Conservation (phyloP, 2,888 invertebrate species). For the Apamea monoglypha region DNA sequence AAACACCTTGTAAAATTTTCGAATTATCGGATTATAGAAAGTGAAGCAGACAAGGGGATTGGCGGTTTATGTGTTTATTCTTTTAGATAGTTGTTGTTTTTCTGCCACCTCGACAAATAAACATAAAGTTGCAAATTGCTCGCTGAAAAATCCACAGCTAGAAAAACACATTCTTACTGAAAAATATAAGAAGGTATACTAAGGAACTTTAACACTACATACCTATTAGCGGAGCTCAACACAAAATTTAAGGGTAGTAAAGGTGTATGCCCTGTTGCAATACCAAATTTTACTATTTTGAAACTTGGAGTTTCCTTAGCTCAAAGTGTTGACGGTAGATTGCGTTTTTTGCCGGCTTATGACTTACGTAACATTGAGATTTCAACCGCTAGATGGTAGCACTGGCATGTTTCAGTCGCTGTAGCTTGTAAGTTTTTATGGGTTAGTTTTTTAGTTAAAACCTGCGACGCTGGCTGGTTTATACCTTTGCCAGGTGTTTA, state of each 20-base stretch:
- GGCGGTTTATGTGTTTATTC: background rate
- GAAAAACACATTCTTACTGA: no score
- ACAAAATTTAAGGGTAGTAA: background rate
- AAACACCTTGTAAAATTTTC: background rate
- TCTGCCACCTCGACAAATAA: background rate
- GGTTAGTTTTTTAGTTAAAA: background rate
- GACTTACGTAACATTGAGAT: background rate
- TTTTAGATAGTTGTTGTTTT: background rate
- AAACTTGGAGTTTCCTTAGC: background rate
- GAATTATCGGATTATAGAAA: background rate
- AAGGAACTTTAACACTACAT: background rate
- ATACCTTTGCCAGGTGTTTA: background rate
- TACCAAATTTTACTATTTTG: background rate
- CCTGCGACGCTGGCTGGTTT: background rate
- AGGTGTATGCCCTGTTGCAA: no score
- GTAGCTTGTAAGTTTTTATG: background rate
- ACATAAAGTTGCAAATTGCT: background rate
- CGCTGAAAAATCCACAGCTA: background rate
- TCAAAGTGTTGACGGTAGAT: slow-evolving; percentile 14
- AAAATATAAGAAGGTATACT: background rate
- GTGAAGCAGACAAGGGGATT: no score
- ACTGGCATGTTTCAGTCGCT: background rate
- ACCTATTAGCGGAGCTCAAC: background rate
- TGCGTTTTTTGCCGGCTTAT: background rate
- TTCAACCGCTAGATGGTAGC: slow-evolving; percentile 20